Evolutionary conservation across 2,888 invertebrate species (phyloP), one percentile per base, ranked within the genome.

Genomic region (Parapristionchus giblindavisi): DNA sequence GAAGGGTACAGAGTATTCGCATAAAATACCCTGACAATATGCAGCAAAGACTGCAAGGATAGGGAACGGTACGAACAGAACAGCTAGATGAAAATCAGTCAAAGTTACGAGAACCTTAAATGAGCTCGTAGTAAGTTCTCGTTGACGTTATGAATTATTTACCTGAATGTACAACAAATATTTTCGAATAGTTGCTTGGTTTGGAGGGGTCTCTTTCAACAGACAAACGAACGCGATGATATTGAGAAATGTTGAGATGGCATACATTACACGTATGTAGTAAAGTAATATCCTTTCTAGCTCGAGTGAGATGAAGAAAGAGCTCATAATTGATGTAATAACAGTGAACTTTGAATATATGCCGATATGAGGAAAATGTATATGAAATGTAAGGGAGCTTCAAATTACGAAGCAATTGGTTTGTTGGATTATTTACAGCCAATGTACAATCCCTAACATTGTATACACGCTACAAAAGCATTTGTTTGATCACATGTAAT

Each of bases 241-340:
- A 36, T 60, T 60, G 60, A 60, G 38, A n/a, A 60, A 21, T n/a
- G 60, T n/a, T 29, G 60, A 60, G 36, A 60, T 14, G 14, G 38
- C n/a, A 24, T 36, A 60, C 17, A 60, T 34, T 36, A 60, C 38
- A n/a, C 60, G 60, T 21, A n/a, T 34, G 4, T 24, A 21, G 24
- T n/a, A n/a, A 6, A 60, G 36, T 36, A 60, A 36, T 36, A 8
- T 38, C 21, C 14, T 60, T 36, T 60, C 36, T 36, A 60, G 60
- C 38, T 60, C 60, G 21, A 60, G 17, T 34, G 60, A 60, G 36
- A 21, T n/a, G 34, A 36, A 60, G 36, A 60, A 60, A 1, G 60
- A 60, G 60, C 38, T 60, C 60, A 60, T 60, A n/a, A n/a, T n/a
- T n/a, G n/a, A n/a, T n/a, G n/a, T n/a, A n/a, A n/a, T n/a, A n/a